These are phyloP conservation scores for Pseudachorutes palmiensis DNA, from an alignment of 1,140 invertebrate species.

Conservation along the genomic window DNA sequence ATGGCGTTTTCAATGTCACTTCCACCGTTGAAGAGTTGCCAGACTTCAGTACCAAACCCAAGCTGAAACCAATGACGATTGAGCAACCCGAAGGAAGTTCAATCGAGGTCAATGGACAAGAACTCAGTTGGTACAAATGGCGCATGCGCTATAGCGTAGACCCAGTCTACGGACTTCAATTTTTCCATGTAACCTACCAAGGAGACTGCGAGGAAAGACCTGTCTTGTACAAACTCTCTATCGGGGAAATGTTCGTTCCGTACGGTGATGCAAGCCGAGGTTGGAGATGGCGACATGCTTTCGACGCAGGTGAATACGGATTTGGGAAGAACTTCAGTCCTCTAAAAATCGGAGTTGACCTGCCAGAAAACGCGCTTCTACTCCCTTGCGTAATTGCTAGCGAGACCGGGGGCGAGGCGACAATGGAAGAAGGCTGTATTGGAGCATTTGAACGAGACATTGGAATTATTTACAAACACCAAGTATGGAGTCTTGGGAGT, in stretches of 20 bases:
- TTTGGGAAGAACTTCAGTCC: not conserved
- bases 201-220: not conserved
- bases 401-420: not conserved
- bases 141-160: conserved; percentile 5
- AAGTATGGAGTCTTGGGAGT: not conserved
- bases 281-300: not conserved
- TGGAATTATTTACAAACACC: not conserved
- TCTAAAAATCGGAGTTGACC: not conserved
- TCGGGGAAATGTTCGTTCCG: conserved; percentile 7
- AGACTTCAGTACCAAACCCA: not conserved
- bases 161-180: not conserved
- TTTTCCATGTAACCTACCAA: conserved; percentile 1
- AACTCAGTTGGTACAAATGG: conserved; percentile 3
- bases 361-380: not conserved
- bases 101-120: not conserved
- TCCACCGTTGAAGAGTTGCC: not conserved
- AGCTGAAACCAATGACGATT: not conserved
- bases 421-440: not conserved
- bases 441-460: not conserved
- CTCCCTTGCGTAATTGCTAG: not conserved
- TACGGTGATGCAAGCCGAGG: not conserved
- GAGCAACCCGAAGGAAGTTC: not conserved
- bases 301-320: not conserved
- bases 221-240: not conserved
- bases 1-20: not conserved